A percentile compares a stretch with the other conserved stretches of the same genome.
phyloP scores from a whole-genome alignment of 2,797 vertebrate species.

The Phaenicophaeus curvirostris region DNA sequence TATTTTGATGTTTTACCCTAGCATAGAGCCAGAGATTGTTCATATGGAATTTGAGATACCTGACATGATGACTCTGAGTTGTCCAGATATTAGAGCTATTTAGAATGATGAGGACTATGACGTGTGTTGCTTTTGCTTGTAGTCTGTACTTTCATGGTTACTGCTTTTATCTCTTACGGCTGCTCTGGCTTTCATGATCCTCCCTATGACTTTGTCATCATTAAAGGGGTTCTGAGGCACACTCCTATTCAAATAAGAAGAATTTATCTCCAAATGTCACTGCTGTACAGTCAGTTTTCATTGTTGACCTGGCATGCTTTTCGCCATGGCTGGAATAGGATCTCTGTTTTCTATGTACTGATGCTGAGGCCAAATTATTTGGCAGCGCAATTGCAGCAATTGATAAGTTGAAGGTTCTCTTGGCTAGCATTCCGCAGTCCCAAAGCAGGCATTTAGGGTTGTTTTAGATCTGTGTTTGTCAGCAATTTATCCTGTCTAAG shows the following conservation, averaged over 20 bases:
- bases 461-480: neutral
- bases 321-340: neutral
- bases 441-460: neutral
- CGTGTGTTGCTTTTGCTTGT: neutral
- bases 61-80: neutral
- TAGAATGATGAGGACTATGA: neutral
- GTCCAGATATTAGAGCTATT: neutral
- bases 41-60: neutral
- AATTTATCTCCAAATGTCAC: neutral
- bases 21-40: neutral
- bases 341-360: neutral
- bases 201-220: neutral
- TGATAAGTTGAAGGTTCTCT: neutral
- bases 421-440: neutral
- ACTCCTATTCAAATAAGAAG: neutral
- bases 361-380: conserved; percentile 14
- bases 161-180: neutral
- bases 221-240: neutral
- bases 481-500: neutral
- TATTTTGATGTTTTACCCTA: neutral
- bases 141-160: neutral
- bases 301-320: neutral
- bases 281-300: neutral
- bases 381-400: neutral
- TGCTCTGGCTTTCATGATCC: neutral